Evolutionary conservation across 2,113 vertebrate genomes (phyloP), one percentile per base, ranked within the genome.

Genomic region (Lasiurus borealis): DNA sequence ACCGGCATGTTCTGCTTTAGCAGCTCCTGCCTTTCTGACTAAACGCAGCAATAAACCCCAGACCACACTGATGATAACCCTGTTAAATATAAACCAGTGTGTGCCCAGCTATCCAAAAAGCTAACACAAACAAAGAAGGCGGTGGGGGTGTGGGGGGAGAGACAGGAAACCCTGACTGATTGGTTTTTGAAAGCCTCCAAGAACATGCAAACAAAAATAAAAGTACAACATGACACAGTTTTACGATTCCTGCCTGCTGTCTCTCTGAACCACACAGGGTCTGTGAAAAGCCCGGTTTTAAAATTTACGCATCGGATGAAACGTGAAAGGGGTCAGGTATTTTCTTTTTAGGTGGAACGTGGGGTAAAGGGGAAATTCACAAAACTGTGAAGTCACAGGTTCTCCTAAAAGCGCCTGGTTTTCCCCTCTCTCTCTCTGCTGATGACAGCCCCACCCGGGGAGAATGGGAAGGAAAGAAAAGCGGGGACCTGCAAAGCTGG

Each of bases 41-140:
- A 93, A 81, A 84, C 77, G 96, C 48, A 96, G 94, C 85, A 82
- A 46, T 95, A 97, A 98, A 96, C 90, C 86, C 62, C 94, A 97
- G 97, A 95, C 94, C 97, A 94, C 95, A 95, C 95, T 96, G 97
- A 98, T 94, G 97, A 97, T 95, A 98, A 97, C 95, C 96, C 96
- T 80, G 85, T 97, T 98, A 98, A 98, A 98, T 85, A 98, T 97
- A 97, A 98, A 98, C 97, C 64, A 96, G 57, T 12, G 11, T 8
- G 68, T 40, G 40, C 40, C 5, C 95, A 98, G 97, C 97, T 97
- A 98, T 19, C 93, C 85, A 93, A 97, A 97, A 96, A 97, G 96
- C 93, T 96, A 97, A 98, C 96, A 97, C 96, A 98, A 97, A 95
- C 82, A 91, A 81, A 83, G 44, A 27, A 27, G 5, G 23, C 3